phyloP scores from a whole-genome alignment of 2,888 invertebrate species.

The Meiosimyza platycephala region DNA sequence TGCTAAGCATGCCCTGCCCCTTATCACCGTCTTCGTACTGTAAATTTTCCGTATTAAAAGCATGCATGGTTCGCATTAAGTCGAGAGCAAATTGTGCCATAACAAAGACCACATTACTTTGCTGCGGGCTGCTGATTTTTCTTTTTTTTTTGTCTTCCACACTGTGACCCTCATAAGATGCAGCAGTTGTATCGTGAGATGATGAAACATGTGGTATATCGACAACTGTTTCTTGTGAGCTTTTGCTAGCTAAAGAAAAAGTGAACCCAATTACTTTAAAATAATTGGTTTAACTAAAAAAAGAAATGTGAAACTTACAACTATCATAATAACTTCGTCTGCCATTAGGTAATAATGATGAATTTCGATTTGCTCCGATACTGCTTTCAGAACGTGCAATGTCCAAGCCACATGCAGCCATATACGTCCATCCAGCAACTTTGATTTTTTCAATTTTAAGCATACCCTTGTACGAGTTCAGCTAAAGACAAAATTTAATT shows the following conservation, averaged over 20 bases:
- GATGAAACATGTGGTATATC: conserved; percentile 37
- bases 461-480: conserved; percentile 71
- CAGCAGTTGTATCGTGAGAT: conserved; percentile 24
- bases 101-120: conserved; percentile 69
- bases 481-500: conserved; percentile 60
- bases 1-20: conserved; percentile 62
- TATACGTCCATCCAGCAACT: conserved; percentile 95
- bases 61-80: conserved; percentile 75
- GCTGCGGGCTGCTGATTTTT: conserved; percentile 57
- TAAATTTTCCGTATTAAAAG: conserved; percentile 72
- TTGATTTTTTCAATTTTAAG: conserved; percentile 94
- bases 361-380: conserved; percentile 60
- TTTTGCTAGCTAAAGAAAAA: neutral
- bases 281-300: neutral
- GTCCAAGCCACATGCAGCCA: conserved; percentile 95
- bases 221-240: neutral
- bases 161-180: conserved; percentile 53
- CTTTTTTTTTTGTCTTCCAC: conserved; percentile 43
- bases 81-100: conserved; percentile 80
- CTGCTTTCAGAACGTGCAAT: conserved; percentile 75
- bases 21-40: conserved; percentile 66
- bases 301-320: conserved; percentile 30
- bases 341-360: conserved; percentile 62
- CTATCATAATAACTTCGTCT: conserved; percentile 56
- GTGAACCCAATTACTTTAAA: neutral